Evolutionary conservation across 2,797 vertebrate genomes (phyloP).

Genomic region (Podargus strigoides): DNA sequence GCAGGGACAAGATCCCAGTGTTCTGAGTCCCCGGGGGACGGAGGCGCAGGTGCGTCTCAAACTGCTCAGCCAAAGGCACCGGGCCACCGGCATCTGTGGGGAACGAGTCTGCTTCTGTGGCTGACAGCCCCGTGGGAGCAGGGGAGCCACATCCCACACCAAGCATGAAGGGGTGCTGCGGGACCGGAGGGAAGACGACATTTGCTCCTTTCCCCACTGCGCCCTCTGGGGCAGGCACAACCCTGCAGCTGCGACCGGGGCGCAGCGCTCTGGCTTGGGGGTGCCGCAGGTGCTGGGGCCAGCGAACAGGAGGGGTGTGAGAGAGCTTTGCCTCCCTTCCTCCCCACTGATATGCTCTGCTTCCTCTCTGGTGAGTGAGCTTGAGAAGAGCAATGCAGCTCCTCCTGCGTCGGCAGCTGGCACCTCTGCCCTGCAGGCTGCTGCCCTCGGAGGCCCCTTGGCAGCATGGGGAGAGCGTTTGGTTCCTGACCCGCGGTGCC

Average conservation of each 20-base stretch:
- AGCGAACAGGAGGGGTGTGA: not conserved
- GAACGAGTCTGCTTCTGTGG: not conserved
- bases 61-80: not conserved
- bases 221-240: not conserved
- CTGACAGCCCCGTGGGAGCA: not conserved
- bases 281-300: not conserved
- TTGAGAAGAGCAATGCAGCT: not conserved
- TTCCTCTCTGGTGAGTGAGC: not conserved
- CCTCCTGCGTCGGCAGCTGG: not conserved
- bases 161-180: not conserved
- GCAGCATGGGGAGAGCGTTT: not conserved
- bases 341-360: not conserved
- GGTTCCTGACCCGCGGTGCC: not conserved
- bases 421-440: not conserved
- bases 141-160: not conserved
- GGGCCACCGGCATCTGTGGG: not conserved
- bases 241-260: not conserved
- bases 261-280: not conserved
- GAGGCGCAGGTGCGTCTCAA: not conserved
- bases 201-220: not conserved
- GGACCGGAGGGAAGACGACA: rapidly evolving
- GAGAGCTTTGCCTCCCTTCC: not conserved
- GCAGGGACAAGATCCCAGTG: constrained; percentile 80
- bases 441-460: not conserved
- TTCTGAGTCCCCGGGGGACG: constrained; percentile 63